These are phyloP conservation scores for Iselma pallidipennis DNA, from an alignment of 2,888 invertebrate species.

Conservation along the genomic window DNA sequence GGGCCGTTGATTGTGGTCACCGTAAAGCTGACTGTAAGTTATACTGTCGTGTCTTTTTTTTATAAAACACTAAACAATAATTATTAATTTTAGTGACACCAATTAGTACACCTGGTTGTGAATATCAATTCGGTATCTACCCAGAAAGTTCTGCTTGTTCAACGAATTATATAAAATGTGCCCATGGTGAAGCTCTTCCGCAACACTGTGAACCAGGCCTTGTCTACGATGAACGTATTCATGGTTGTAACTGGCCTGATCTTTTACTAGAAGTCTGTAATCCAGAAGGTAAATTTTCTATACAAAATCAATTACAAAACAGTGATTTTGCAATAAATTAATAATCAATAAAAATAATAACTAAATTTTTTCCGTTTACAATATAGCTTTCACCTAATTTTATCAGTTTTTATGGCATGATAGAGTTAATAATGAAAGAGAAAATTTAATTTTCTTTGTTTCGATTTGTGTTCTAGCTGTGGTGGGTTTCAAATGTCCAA, in stretches of 20 bases:
- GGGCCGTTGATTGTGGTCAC: slow-evolving; percentile 86
- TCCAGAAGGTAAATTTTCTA: slow-evolving; percentile 72
- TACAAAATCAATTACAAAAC: background rate
- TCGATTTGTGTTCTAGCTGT: slow-evolving; percentile 64
- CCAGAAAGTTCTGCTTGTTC: slow-evolving; percentile 80
- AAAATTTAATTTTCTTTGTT: background rate
- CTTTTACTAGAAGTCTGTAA: slow-evolving; percentile 84
- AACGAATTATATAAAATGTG: slow-evolving; percentile 85
- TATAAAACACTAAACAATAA: background rate
- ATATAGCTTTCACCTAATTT: no score
- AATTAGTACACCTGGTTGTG: slow-evolving; percentile 79
- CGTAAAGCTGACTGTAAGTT: slow-evolving; percentile 80
- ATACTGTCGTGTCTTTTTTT: slow-evolving; percentile 1
- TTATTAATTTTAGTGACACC: slow-evolving; percentile 68
- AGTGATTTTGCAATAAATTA: background rate
- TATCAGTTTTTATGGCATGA: no score
- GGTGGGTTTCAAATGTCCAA: slow-evolving; percentile 90
- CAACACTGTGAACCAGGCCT: slow-evolving; percentile 85
- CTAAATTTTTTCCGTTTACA: no score
- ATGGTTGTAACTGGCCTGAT: slow-evolving; percentile 94
- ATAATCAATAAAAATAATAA: background rate
- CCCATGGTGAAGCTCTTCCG: slow-evolving; percentile 77
- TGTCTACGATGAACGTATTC: slow-evolving; percentile 85
- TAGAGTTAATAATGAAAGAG: no score
- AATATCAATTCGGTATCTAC: slow-evolving; percentile 88